Conservation (phyloP, 1,140 invertebrate species). For the Yoshiicerus persimilis region DNA sequence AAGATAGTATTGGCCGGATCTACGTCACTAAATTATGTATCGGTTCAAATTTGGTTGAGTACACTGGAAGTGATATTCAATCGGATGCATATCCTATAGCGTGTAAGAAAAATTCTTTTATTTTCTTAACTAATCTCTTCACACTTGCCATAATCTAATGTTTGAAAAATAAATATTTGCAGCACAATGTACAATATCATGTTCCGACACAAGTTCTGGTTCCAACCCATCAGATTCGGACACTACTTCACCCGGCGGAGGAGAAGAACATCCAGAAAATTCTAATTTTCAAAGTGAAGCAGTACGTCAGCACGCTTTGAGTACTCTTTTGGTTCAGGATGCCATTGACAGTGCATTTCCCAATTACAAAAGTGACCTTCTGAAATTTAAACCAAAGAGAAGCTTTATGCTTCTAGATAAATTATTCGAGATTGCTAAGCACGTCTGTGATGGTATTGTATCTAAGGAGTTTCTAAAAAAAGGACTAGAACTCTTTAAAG, state of each 20-base stretch:
- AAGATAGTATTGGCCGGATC: background rate
- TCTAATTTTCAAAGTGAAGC: background rate
- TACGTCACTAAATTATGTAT: background rate
- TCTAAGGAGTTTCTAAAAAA: background rate
- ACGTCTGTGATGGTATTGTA: background rate
- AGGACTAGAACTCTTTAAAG: background rate
- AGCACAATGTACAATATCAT: background rate
- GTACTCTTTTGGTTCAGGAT: background rate
- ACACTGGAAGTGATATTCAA: background rate
- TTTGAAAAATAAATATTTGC: background rate
- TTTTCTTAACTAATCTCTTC: background rate
- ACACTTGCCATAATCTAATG: background rate
- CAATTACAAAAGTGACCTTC: background rate
- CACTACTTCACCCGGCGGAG: background rate
- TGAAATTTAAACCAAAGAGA: background rate
- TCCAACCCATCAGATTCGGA: background rate
- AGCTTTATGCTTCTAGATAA: background rate
- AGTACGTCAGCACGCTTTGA: background rate
- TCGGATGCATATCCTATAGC: background rate
- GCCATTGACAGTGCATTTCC: background rate
- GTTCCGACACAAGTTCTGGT: background rate
- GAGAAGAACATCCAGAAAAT: no score
- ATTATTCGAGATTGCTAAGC: background rate
- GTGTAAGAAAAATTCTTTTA: background rate
- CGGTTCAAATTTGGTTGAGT: background rate